Evolutionary conservation across 2,113 vertebrate genomes (phyloP).

Genomic region (Sapayoa aenigma): DNA sequence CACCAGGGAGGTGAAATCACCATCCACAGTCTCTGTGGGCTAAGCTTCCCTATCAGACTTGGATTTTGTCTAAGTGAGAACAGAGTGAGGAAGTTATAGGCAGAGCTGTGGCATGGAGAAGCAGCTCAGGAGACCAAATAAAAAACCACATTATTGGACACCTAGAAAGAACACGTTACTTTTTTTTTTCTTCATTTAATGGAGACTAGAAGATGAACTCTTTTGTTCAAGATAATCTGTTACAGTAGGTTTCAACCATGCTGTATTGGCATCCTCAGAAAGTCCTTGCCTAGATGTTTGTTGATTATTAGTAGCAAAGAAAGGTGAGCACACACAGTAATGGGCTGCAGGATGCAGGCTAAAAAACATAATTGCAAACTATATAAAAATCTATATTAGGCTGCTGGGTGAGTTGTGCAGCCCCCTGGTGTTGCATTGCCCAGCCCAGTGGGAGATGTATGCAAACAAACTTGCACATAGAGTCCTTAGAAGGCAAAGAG

Average conservation of each 20-base stretch:
- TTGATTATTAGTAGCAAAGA: neutral
- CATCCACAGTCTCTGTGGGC: neutral
- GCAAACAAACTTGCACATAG: neutral
- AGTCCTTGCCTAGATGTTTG: neutral
- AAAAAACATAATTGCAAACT: neutral
- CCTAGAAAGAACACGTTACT: neutral
- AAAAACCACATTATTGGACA: neutral
- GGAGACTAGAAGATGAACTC: neutral
- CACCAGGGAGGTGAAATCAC: neutral
- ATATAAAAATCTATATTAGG: neutral
- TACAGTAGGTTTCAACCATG: neutral
- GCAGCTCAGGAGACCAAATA: neutral
- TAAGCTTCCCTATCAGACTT: neutral
- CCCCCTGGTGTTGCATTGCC: neutral
- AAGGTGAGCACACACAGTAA: neutral
- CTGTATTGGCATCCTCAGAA: neutral
- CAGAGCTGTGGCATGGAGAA: neutral
- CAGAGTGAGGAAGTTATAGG: neutral
- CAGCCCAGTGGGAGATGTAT: neutral
- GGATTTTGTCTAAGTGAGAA: neutral
- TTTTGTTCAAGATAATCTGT: neutral
- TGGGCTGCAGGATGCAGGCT: neutral
- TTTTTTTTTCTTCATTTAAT: neutral
- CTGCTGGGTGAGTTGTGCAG: neutral
- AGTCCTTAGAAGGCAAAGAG: conserved; percentile 3